phyloP scores from a whole-genome alignment of 2,797 vertebrate genomes.

The Leptoclinus maculatus region DNA sequence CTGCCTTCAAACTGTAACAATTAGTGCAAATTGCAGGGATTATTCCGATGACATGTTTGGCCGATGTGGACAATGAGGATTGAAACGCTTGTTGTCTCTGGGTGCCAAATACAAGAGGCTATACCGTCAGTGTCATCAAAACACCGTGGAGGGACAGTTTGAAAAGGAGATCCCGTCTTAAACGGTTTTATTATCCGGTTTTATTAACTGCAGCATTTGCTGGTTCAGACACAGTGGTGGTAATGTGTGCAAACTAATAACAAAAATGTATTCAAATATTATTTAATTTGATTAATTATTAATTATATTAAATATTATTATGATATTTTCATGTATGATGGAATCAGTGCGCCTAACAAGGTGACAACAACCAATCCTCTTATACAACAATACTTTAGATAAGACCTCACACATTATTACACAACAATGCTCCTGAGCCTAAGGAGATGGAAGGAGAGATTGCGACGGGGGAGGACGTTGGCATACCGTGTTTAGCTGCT shows the following conservation, averaged over 20 bases:
- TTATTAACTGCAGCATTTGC: not conserved
- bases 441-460: slow-evolving; percentile 56
- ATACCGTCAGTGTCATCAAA: slow-evolving; percentile 22
- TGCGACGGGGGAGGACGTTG: slow-evolving; percentile 69
- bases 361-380: slow-evolving; percentile 37
- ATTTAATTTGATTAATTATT: too few species aligned
- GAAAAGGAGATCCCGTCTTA: slow-evolving; percentile 27
- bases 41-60: slow-evolving; percentile 40
- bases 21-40: slow-evolving; percentile 56
- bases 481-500: slow-evolving; percentile 54
- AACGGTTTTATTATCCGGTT: slow-evolving; percentile 18
- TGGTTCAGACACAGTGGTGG: not conserved
- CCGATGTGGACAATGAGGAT: slow-evolving; percentile 45
- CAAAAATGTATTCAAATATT: not conserved
- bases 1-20: slow-evolving; percentile 40
- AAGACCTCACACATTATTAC: slow-evolving; percentile 68
- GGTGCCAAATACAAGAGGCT: slow-evolving; percentile 41
- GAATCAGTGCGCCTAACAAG: slow-evolving; percentile 18
- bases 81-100: slow-evolving; percentile 32
- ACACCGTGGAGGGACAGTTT: slow-evolving; percentile 8
- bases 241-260: not conserved
- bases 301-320: not conserved
- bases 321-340: not conserved
- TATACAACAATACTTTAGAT: slow-evolving; percentile 69
- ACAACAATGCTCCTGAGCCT: slow-evolving; percentile 65